These are phyloP conservation scores for Pyrrhia umbra DNA, from an alignment of 2,888 invertebrate genomes.

Conservation along the genomic window DNA sequence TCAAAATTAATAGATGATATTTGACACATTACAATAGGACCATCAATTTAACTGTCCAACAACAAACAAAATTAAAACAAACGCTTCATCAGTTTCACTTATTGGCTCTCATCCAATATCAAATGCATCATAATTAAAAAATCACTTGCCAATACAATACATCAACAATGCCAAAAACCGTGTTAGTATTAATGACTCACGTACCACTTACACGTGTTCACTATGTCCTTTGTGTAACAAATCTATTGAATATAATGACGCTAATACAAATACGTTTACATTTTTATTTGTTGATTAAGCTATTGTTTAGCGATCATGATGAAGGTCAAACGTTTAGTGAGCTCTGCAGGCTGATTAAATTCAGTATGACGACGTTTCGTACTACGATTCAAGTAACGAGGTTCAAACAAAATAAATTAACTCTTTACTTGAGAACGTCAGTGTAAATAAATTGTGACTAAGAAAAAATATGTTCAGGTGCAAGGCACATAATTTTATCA, in stretches of 20 bases:
- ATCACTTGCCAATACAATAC: constrained; percentile 83
- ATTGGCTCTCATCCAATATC: constrained; percentile 82
- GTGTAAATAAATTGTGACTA: too few species aligned
- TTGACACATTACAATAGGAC: background rate
- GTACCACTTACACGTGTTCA: constrained; percentile 88
- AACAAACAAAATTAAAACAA: constrained; percentile 52
- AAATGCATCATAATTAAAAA: constrained; percentile 77
- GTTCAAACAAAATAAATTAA: too few species aligned
- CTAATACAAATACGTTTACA: constrained; percentile 48
- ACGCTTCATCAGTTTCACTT: constrained; percentile 67
- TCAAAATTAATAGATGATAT: background rate
- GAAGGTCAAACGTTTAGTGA: constrained; percentile 57
- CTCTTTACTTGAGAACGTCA: too few species aligned
- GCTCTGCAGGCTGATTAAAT: background rate
- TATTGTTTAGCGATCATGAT: constrained; percentile 61
- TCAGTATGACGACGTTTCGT: too few species aligned
- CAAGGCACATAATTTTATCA: too few species aligned
- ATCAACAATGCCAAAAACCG: constrained; percentile 86
- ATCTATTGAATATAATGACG: constrained; percentile 70
- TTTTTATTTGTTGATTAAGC: constrained; percentile 57
- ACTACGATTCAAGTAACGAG: too few species aligned
- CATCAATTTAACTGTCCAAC: constrained; percentile 27
- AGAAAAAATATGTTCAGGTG: too few species aligned
- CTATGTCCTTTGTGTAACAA: constrained; percentile 79
- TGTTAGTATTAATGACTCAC: constrained; percentile 86